Conservation (phyloP, 2,888 invertebrate genomes). For the Camptogramma bilineatum region DNA sequence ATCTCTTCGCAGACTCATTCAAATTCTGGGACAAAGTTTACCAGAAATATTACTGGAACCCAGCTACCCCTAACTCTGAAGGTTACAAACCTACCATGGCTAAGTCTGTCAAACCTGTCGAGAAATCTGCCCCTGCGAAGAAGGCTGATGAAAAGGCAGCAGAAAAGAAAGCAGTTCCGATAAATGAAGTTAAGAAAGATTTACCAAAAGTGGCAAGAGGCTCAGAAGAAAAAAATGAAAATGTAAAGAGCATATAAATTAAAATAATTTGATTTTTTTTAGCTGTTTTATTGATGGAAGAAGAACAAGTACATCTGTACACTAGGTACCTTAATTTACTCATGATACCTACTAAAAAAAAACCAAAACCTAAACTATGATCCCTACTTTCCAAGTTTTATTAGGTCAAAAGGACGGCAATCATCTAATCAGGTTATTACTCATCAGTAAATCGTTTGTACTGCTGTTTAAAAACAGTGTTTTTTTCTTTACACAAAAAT, state of each 20-base stretch:
- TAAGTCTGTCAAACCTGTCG: conserved; percentile 14
- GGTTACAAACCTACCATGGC: conserved; percentile 30
- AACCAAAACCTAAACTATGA: too few species aligned
- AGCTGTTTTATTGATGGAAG: not conserved
- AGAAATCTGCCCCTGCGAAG: not conserved
- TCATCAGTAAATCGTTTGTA: too few species aligned
- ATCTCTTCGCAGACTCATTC: conserved; percentile 61
- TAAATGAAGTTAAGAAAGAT: conserved; percentile 1
- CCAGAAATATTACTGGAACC: conserved; percentile 69
- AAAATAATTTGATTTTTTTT: not conserved
- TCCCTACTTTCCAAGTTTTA: too few species aligned
- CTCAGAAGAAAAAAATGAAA: not conserved
- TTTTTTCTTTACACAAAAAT: too few species aligned
- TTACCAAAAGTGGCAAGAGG: not conserved
- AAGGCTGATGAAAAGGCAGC: conserved; percentile 2
- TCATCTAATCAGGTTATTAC: too few species aligned
- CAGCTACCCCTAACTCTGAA: conserved; percentile 50
- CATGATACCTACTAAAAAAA: too few species aligned
- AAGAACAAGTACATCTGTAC: not conserved
- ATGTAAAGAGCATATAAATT: not conserved
- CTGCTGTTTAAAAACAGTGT: too few species aligned
- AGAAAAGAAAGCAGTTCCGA: conserved; percentile 5
- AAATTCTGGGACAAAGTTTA: conserved; percentile 72
- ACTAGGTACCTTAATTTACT: too few species aligned
- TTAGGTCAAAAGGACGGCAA: too few species aligned